Evolutionary conservation across 2,888 invertebrate genomes (phyloP).

Genomic region (Cryptus viduatorius): DNA sequence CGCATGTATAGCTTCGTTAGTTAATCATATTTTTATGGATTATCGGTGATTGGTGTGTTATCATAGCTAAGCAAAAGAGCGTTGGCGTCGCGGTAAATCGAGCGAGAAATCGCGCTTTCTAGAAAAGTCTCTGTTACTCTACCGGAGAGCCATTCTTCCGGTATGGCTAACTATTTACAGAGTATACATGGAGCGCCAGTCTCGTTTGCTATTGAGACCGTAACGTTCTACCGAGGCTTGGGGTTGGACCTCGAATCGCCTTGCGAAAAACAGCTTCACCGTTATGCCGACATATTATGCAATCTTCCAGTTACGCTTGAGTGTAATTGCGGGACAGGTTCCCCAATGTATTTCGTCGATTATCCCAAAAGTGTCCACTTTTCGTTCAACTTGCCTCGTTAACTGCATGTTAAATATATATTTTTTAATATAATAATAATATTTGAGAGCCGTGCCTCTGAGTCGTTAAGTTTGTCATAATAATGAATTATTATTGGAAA

Average conservation of each 20-base stretch:
- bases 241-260: background rate
- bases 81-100: background rate
- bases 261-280: background rate
- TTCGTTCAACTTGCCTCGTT: background rate
- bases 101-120: slow-evolving; percentile 14
- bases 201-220: background rate
- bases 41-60: background rate
- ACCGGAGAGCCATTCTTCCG: background rate
- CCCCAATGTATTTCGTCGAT: background rate
- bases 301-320: background rate
- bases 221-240: background rate
- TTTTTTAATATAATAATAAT: background rate
- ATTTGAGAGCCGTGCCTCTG: too few relatives aligned
- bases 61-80: background rate
- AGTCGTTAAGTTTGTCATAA: background rate
- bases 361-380: background rate
- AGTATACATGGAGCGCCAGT: background rate
- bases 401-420: background rate
- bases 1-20: background rate
- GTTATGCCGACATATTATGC: background rate
- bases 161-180: background rate
- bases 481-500: background rate
- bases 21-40: background rate
- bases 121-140: background rate
- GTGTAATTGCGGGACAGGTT: slow-evolving; percentile 1